Base-by-base conservation (phyloP, 2,888 invertebrate genomes). In the Synergus japonicus region DNA sequence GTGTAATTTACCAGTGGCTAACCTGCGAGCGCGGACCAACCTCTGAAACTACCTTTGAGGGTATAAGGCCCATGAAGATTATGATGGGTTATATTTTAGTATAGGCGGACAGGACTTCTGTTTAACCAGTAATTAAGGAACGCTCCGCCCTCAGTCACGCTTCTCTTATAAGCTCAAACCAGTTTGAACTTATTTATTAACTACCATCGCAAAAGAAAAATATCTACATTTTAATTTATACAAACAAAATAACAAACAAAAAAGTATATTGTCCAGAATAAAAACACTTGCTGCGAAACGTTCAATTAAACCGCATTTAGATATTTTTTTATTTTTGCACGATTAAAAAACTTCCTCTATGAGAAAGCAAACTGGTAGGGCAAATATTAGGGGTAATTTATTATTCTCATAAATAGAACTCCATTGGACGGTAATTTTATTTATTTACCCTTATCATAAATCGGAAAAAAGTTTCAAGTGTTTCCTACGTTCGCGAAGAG, bases 61-160 rank as follows among this genome's bases (percentile, higher is more conserved):
- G 78, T 81, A 81, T 79, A 81, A 82, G 78, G 84, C 81, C 80
- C 83, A 41, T 54, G 87, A 84, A 84, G 89, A 90, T 90, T 90
- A 89, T 89, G 90, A 90, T 89, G 90, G 90, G 89, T 88, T 90
- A 88, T 90, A 86, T 90, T 90, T 89, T 88, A 87, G 91, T 91
- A 37, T 37, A 89, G 91, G 91, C 91, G 91, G 90, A 88, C 87
- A 87, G 87, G 88, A 90, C 91, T 92, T 86, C 91, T 87, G 91
- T 92, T 91, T 91, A 91, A 91, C 86, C 87, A 89, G 91, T 90
- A 91, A 91, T 92, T 92, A 91, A 90, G 88, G 83, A 87, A 84
- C 84, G 87, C 90, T 87, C 89, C 91, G 89, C 91, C 91, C 87
- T 87, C 88, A 85, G 86, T 89, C 89, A 89, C 90, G 89, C 89